These are phyloP conservation scores for Nannobrachium achirus DNA, from an alignment of 2,113 vertebrate species.

Conservation along the genomic window DNA sequence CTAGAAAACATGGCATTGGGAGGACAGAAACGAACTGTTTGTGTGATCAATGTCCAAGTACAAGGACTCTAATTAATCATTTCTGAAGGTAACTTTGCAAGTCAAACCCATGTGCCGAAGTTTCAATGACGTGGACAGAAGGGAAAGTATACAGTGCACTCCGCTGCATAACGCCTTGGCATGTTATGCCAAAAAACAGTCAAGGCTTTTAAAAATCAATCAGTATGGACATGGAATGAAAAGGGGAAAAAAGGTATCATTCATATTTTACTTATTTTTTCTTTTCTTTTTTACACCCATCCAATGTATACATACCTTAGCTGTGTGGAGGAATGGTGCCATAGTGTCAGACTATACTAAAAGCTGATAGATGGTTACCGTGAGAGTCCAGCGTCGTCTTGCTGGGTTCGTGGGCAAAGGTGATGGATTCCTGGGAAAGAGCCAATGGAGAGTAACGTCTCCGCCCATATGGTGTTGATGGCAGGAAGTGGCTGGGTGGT, in stretches of 20 bases:
- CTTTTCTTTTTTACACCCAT: not conserved
- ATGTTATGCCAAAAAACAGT: conserved; percentile 7
- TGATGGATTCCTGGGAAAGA: conserved; percentile 70
- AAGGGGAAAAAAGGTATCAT: not conserved
- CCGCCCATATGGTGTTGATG: conserved; percentile 72
- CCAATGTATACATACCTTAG: not conserved
- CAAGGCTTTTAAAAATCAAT: conserved; percentile 13
- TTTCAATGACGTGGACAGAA: conserved; percentile 34
- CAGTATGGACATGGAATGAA: not conserved
- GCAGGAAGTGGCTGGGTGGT: conserved; percentile 75
- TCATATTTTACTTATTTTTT: not conserved
- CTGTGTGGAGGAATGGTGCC: too few species aligned
- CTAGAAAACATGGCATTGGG: conserved; percentile 67
- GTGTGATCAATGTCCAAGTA: conserved; percentile 65
- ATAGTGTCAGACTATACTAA: conserved; percentile 36
- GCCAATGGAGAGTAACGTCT: conserved; percentile 67
- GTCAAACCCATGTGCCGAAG: conserved; percentile 55
- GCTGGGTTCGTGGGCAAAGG: conserved; percentile 66
- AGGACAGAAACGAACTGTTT: conserved; percentile 67
- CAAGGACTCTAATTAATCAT: conserved; percentile 76
- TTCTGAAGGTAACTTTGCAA: conserved; percentile 56
- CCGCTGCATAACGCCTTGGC: not conserved
- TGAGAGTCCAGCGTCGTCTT: conserved; percentile 49
- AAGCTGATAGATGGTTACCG: conserved; percentile 48
- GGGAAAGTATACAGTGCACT: conserved; percentile 20